A percentile compares a stretch with the other conserved stretches of the same genome.
Evolutionary conservation across 35 echinoderm and acorn worm genomes (phyloP).

Genomic region (Chiridota heheva): DNA sequence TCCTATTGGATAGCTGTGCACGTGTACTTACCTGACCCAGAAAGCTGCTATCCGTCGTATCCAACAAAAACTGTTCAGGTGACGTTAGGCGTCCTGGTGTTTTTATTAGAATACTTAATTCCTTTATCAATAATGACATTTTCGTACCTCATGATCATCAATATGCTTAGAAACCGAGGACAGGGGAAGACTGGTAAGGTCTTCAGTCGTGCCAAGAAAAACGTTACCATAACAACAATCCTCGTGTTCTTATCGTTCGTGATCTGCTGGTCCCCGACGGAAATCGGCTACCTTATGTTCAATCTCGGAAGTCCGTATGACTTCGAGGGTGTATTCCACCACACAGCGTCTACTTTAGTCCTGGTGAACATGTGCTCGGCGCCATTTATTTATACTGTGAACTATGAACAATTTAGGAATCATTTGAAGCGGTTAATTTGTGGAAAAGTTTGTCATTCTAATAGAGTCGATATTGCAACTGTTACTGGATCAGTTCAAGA

Average conservation of each 20-base stretch:
- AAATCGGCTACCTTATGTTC: constrained; percentile 61
- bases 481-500: no score
- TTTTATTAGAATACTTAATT: constrained; percentile 70
- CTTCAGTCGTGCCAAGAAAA: constrained; percentile 71
- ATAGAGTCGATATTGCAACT: constrained; percentile 41
- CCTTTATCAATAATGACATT: constrained; percentile 74
- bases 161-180: constrained; percentile 51
- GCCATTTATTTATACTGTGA: constrained; percentile 86
- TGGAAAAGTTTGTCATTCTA: constrained; percentile 3
- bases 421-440: constrained; percentile 61
- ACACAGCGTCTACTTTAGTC: constrained; percentile 54
- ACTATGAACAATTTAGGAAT: constrained; percentile 74
- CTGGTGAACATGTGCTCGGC: constrained; percentile 85
- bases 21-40: background rate
- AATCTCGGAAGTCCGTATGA: constrained; percentile 56
- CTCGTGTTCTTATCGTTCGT: constrained; percentile 71
- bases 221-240: constrained; percentile 72
- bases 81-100: constrained; percentile 53
- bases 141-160: constrained; percentile 73
- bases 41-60: constrained; percentile 43
- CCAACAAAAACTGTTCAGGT: constrained; percentile 46
- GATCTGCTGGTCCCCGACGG: constrained; percentile 77
- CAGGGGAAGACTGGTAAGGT: constrained; percentile 42
- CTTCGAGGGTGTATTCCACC: constrained; percentile 56
- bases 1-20: constrained; percentile 64